Percentiles rank a stretch among this genome's conserved stretches.
Evolutionary conservation across 2,888 invertebrate genomes (phyloP).

Genomic region (Mycalesis mineus): DNA sequence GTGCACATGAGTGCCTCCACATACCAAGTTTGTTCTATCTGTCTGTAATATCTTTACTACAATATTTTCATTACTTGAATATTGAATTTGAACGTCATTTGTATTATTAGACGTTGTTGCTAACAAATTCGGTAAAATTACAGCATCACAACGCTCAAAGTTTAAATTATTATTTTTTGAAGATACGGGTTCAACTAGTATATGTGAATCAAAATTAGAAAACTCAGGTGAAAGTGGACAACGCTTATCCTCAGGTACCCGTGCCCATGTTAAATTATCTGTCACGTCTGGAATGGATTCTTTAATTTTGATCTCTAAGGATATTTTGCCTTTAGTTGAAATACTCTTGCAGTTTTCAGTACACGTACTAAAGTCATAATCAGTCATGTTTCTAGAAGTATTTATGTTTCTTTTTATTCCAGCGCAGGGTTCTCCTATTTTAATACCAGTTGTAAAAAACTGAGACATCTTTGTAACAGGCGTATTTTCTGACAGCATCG

Average conservation of each 20-base stretch:
- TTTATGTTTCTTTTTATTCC: constrained; percentile 30
- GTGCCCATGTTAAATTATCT: constrained; percentile 36
- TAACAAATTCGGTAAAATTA: constrained; percentile 6
- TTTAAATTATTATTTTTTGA: constrained; percentile 39
- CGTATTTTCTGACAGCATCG: constrained; percentile 45
- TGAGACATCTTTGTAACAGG: constrained; percentile 45
- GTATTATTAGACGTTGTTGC: constrained; percentile 27
- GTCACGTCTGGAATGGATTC: constrained; percentile 21
- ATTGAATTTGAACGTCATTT: constrained; percentile 34
- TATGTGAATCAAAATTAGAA: constrained; percentile 1
- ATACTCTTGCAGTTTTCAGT: constrained; percentile 24
- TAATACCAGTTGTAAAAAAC: constrained; percentile 42
- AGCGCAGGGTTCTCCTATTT: constrained; percentile 42
- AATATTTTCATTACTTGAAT: constrained; percentile 28
- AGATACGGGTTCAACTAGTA: constrained; percentile 35
- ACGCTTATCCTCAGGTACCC: constrained; percentile 12
- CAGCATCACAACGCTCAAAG: constrained; percentile 36
- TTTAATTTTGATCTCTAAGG: constrained; percentile 25
- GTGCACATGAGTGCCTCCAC: constrained; percentile 61
- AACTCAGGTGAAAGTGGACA: neutral
- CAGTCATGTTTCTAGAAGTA: constrained; percentile 30
- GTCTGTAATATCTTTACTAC: constrained; percentile 27
- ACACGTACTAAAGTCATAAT: constrained; percentile 42
- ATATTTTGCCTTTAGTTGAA: neutral
- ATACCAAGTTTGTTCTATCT: constrained; percentile 42